A percentile compares a stretch with the other conserved stretches of the same genome.
These are phyloP conservation scores for Pristionchus arcanus DNA, from an alignment of 2,888 invertebrate genomes.

Conservation along the genomic window DNA sequence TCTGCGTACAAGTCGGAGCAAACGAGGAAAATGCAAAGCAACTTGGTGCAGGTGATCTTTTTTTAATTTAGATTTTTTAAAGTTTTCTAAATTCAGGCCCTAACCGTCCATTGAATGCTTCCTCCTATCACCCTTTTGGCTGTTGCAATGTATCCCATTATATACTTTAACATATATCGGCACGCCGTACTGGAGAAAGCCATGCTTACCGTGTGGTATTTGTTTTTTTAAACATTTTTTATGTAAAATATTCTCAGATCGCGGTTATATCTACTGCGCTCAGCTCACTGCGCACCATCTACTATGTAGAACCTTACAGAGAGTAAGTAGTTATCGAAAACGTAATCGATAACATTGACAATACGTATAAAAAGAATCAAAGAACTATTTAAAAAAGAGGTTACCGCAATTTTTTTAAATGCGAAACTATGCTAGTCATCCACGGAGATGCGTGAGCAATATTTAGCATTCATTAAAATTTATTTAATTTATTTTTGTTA, in stretches of 20 bases:
- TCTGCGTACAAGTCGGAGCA: not conserved
- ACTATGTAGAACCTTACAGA: conserved; percentile 13
- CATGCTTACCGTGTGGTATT: not conserved
- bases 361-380: too few species aligned
- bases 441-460: too few species aligned
- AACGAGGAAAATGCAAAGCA: not conserved
- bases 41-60: conserved; percentile 19
- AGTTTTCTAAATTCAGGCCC: too few species aligned
- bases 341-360: too few species aligned
- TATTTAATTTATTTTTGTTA: too few species aligned
- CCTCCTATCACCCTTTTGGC: not conserved
- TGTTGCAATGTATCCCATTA: not conserved
- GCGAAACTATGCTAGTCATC: too few species aligned
- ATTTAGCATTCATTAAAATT: too few species aligned
- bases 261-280: not conserved
- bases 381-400: too few species aligned
- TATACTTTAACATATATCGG: not conserved
- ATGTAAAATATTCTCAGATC: not conserved
- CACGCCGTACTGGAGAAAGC: not conserved
- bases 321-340: too few species aligned
- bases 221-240: too few species aligned
- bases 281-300: not conserved
- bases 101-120: not conserved
- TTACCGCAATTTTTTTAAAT: too few species aligned
- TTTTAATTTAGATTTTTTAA: too few species aligned